Conservation (phyloP, 2,888 invertebrate species). For the Sphaerolaimus hirsutus region DNA sequence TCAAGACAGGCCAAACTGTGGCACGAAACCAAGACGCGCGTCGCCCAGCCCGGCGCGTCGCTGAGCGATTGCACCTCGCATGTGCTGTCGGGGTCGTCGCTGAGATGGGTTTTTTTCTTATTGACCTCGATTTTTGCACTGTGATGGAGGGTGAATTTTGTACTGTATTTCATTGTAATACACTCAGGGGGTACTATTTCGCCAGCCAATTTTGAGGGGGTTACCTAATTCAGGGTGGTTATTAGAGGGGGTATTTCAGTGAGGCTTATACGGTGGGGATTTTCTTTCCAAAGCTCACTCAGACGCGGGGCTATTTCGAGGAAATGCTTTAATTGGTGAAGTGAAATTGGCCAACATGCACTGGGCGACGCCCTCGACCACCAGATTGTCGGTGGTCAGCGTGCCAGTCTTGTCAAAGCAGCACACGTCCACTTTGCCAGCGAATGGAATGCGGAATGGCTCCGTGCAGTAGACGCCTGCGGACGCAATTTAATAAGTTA, state of each 20-base stretch:
- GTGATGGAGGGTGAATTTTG: too few relatives aligned
- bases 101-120: not conserved
- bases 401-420: conserved; percentile 99
- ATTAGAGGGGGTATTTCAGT: too few relatives aligned
- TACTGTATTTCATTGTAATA: too few relatives aligned
- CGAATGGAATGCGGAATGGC: conserved; percentile 96
- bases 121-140: too few relatives aligned
- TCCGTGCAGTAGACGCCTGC: conserved; percentile 87
- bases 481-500: not conserved
- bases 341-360: not conserved
- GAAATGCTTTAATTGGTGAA: too few relatives aligned
- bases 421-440: conserved; percentile 93
- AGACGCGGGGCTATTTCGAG: too few relatives aligned
- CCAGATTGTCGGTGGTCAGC: conserved; percentile 82
- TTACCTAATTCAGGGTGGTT: too few relatives aligned
- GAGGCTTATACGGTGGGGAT: too few relatives aligned
- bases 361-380: conserved; percentile 77
- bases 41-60: conserved; percentile 50
- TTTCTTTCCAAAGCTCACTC: too few relatives aligned
- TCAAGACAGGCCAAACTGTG: conserved; percentile 71
- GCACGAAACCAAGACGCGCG: conserved; percentile 72
- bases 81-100: too few relatives aligned
- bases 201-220: too few relatives aligned
- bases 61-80: conserved; percentile 27
- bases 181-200: too few relatives aligned